These are phyloP conservation scores for Drosophila phalerata DNA, from an alignment of 2,888 invertebrate genomes.

Conservation along the genomic window DNA sequence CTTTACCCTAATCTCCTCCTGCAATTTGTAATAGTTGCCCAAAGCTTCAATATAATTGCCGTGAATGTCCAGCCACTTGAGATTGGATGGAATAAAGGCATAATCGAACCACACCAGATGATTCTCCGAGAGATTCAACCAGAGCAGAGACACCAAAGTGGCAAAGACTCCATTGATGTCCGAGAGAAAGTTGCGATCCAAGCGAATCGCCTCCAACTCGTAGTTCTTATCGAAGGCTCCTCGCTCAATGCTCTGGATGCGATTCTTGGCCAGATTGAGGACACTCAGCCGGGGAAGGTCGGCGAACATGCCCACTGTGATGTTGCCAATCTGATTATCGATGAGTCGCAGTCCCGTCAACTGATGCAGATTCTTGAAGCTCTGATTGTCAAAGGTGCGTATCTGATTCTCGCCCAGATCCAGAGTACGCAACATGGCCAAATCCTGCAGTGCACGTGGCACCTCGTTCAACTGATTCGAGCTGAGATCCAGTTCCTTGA, in stretches of 20 bases:
- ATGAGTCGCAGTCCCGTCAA: slow-evolving; percentile 95
- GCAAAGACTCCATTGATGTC: slow-evolving; percentile 96
- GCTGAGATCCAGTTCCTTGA: slow-evolving; percentile 95
- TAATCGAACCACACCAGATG: slow-evolving; percentile 97
- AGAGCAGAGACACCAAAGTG: slow-evolving; percentile 92
- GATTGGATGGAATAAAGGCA: slow-evolving; percentile 94
- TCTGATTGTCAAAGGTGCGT: slow-evolving; percentile 91
- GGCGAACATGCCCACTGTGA: slow-evolving; percentile 94
- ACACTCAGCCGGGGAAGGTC: slow-evolving; percentile 94
- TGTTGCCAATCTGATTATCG: slow-evolving; percentile 95
- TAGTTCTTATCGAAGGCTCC: slow-evolving; percentile 93
- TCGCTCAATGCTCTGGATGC: slow-evolving; percentile 93
- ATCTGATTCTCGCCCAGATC: slow-evolving; percentile 97
- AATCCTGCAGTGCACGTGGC: slow-evolving; percentile 93
- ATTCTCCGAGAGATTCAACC: slow-evolving; percentile 96
- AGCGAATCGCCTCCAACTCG: slow-evolving; percentile 93
- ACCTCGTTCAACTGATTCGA: slow-evolving; percentile 93
- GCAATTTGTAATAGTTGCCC: slow-evolving; percentile 95
- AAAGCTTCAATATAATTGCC: slow-evolving; percentile 95
- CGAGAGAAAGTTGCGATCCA: slow-evolving; percentile 94
- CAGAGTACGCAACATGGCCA: slow-evolving; percentile 93
- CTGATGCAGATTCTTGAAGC: slow-evolving; percentile 94
- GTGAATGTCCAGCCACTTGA: slow-evolving; percentile 96
- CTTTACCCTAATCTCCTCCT: slow-evolving; percentile 92
- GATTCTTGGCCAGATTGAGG: slow-evolving; percentile 95